Evolutionary conservation across 2,888 invertebrate species (phyloP).

Genomic region (Ormyrus pomaceus): DNA sequence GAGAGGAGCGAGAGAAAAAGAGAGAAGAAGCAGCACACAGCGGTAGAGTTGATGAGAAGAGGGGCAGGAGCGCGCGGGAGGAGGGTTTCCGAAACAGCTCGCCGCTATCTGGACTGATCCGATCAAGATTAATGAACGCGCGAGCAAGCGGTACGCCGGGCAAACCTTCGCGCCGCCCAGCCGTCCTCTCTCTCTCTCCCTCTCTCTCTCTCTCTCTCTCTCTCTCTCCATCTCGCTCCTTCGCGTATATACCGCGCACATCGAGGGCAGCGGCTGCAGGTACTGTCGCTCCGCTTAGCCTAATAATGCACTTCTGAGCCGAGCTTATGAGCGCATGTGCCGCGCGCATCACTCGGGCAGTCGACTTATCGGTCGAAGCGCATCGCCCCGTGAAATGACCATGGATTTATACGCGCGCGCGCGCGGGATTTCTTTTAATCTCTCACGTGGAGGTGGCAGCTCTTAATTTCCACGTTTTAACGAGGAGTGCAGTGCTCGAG

Average conservation of each 20-base stretch:
- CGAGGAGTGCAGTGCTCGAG: not conserved
- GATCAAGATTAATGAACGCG: constrained; percentile 78
- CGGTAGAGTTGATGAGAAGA: constrained; percentile 48
- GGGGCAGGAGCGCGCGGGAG: constrained; percentile 62
- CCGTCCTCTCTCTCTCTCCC: constrained; percentile 40
- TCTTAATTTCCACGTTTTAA: not conserved
- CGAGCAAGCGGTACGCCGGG: constrained; percentile 77
- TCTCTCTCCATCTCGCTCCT: not conserved
- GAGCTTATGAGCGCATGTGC: constrained; percentile 5
- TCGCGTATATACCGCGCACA: constrained; percentile 45
- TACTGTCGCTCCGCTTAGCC: constrained; percentile 59
- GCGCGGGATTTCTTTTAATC: not conserved
- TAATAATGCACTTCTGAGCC: constrained; percentile 55
- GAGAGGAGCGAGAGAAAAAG: constrained; percentile 57
- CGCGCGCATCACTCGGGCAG: not conserved
- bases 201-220: not conserved
- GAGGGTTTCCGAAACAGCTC: constrained; percentile 75
- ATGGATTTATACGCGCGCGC: not conserved
- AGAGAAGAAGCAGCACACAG: constrained; percentile 56
- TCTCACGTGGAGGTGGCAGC: not conserved
- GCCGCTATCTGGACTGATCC: constrained; percentile 71
- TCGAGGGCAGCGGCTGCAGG: constrained; percentile 65
- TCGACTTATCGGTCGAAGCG: not conserved
- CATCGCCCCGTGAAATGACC: not conserved
- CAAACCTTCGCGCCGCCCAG: constrained; percentile 71